Evolutionary conservation across 1,140 invertebrate species (phyloP).

Genomic region (Lerema accius): DNA sequence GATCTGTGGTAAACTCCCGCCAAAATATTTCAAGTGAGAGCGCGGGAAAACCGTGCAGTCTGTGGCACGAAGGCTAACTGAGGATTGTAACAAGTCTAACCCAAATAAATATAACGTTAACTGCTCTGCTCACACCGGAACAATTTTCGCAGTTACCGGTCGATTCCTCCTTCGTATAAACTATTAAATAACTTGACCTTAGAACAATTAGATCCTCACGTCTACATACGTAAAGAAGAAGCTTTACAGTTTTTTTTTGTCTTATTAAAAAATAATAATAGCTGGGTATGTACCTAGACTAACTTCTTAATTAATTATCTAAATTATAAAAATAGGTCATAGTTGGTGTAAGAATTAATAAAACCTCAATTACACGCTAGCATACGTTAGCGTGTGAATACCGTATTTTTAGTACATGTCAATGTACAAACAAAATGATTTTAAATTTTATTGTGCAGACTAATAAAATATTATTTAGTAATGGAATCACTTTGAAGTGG

Average conservation of each 20-base stretch:
- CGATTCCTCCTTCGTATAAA: constrained; percentile 13
- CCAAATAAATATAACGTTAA: constrained; percentile 31
- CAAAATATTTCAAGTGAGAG: constrained; percentile 24
- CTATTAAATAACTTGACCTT: constrained; percentile 2
- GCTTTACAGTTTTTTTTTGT: no score
- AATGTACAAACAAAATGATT: no score
- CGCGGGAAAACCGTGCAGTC: constrained; percentile 32
- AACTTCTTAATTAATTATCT: no score
- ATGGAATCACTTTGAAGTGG: no score
- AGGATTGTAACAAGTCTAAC: constrained; percentile 30
- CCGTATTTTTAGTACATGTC: no score
- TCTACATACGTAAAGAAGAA: neutral
- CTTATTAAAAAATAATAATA: neutral
- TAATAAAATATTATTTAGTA: no score
- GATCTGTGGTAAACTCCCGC: constrained; percentile 20
- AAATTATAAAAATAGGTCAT: no score
- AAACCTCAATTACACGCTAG: no score
- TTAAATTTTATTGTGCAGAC: no score
- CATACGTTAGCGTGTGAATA: no score
- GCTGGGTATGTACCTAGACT: no score
- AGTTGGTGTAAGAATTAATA: no score
- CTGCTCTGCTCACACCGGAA: constrained; percentile 26
- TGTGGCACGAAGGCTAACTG: constrained; percentile 31
- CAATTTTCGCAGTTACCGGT: constrained; percentile 23
- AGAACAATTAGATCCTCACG: constrained; percentile 7